Evolutionary conservation across 2,797 vertebrate species (phyloP).

Genomic region (Gymnothorax reevesii): DNA sequence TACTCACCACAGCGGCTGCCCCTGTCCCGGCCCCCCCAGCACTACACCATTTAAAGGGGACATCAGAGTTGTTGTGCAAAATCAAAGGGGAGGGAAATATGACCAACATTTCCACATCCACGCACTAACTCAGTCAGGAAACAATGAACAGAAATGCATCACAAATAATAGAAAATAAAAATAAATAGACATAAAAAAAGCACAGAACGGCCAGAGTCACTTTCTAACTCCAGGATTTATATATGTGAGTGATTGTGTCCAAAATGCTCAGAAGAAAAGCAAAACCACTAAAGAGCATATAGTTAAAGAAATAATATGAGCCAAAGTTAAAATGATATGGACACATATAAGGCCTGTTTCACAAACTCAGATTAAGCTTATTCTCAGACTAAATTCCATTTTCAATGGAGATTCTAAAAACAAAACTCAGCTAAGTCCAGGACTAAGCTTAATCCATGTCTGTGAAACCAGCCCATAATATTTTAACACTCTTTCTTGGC

Average conservation of each 20-base stretch:
- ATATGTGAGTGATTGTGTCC: background rate
- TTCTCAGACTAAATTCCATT: no score
- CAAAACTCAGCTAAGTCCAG: no score
- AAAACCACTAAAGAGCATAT: background rate
- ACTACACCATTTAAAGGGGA: conserved; percentile 35
- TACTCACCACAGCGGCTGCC: conserved; percentile 39
- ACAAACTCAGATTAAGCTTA: no score
- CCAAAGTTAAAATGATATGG: conserved; percentile 44
- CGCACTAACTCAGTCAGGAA: background rate
- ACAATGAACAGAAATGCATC: background rate
- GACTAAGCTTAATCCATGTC: no score
- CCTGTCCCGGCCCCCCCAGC: conserved; percentile 3
- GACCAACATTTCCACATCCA: background rate
- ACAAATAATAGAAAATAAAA: no score
- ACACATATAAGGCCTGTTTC: conserved; percentile 12
- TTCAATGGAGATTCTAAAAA: no score
- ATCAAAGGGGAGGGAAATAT: background rate
- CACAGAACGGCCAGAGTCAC: background rate
- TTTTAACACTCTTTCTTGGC: conserved; percentile 18
- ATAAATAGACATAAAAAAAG: background rate
- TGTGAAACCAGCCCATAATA: no score
- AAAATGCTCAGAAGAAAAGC: background rate
- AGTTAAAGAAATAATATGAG: background rate
- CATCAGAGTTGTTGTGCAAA: background rate
- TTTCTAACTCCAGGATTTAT: conserved; percentile 30